Base-by-base conservation (phyloP, 2,797 vertebrate genomes). In the Notolabrus celidotus region DNA sequence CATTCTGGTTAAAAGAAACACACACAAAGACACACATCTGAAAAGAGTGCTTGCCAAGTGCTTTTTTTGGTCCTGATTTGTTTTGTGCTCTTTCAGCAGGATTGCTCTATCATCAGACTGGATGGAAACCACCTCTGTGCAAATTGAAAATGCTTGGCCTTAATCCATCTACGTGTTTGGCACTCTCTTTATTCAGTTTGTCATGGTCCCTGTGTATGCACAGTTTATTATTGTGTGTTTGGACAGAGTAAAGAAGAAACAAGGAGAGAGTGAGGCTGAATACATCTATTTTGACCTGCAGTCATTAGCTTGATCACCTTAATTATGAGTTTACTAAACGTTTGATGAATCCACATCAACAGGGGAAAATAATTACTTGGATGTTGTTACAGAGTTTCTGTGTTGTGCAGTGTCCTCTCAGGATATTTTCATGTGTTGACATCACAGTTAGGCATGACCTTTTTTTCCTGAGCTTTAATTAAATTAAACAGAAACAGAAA, bases 71-170 rank as follows among this genome's bases (percentile, higher is more conserved):
- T 49, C 51, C 56, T 34, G 45, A 70, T 73, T 80, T 73, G 63
- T 67, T 72, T 43, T 81, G 63, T 74, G 82, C 80, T 57, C 59
- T 74, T 76, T 88, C 80, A 82, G 83, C 85, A 85, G 67, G 50
- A 73, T 60, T 69, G 73, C 55, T 74, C 71, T 54, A 68, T 86
- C 73, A 79, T 84, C 67, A 66, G 42, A 42, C 49, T 55, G 64
- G 76, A 85, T 69, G 31, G 63, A 74, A 79, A 81, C 83, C 74
- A 85, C 70, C 63, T 72, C 58, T 73, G 75, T 58, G 77, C 53
- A 84, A 81, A 87, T 78, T 66, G 74, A 74, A 83, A 83, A 74
- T 36, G 55, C 64, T 65, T 77, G 67, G 75, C 72, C 56, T 70
- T 65, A 67, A 67, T 76, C 67, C 76, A 79, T 51, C 59, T 45